Evolutionary conservation across 2,797 vertebrate species (phyloP), one percentile per base, ranked within the genome.

Genomic region (Falco biarmicus): DNA sequence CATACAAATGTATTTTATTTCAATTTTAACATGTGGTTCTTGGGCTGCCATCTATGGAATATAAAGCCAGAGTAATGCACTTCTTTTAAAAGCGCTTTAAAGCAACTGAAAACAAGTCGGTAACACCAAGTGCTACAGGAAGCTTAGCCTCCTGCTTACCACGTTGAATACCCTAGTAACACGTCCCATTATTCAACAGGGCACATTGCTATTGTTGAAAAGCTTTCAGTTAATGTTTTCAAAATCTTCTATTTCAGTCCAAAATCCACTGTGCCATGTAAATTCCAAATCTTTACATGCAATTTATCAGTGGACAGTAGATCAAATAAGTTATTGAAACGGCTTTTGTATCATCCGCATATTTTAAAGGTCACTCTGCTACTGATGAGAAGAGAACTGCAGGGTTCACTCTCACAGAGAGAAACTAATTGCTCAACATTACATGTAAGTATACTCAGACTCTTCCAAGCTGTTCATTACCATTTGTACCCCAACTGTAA

Each of bases 391-490:
- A 34, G 90, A 91, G 89, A 65, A 90, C 95, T 28, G 70, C 56
- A 77, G 91, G 91, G 87, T 79, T 93, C 78, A 61, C 66, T 91
- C 37, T 34, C 82, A 83, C 64, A 75, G 81, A 74, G 93, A 90
- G 92, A 85, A 96, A 69, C 92, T 96, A 97, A 96, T 95, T 93
- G 89, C 92, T 96, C 91, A 93, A 10, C 86, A 34, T 95, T 90
- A 87, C 80, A 53, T 94, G 74, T 79, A 82, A 92, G 85, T 89
- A 81, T 51, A 88, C 59, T 88, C 70, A 93, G 70, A 53, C 83
- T 95, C 85, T 94, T 94, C 70, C 93, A 93, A 96, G 37, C 93
- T 95, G 80, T 92, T 97, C 94, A 91, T 96, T 94, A 95, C 80
- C 87, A 74, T 93, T 96, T 96, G 90, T 78, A 76, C n/a, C 51